Base-by-base conservation (phyloP, 2,888 invertebrate species). In the Spicauda simplicius region DNA sequence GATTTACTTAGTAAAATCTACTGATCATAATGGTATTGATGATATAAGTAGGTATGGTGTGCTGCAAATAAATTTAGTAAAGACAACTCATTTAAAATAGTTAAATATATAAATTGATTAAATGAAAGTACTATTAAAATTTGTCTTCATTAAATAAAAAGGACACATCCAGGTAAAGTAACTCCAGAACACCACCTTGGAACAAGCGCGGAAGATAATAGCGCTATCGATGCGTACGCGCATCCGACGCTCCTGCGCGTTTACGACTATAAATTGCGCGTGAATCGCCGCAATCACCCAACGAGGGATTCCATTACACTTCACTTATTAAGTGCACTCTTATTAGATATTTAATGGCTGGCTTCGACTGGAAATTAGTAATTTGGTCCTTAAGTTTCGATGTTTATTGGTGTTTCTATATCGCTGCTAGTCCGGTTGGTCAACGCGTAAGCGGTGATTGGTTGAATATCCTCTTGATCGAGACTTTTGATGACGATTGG, bases 211-310 rank as follows among this genome's bases (percentile, higher is more conserved):
- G 71, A 73, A 83, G 82, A 87, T 90, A 89, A 90, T 88, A 84
- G 85, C 85, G 74, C 84, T 86, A 87, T 85, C 85, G 80, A 72
- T 83, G 85, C 87, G 81, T 82, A 80, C 83, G 85, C 88, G 87
- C 82, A 80, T 74, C 81, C 78, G 73, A 74, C 73, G 80, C 79
- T 75, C 78, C 77, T 80, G n/a, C 72, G 81, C 81, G 80, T 81
- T 84, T 80, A 79, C 81, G 80, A 71, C 81, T 82, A 84, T 90
- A 90, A 90, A 86, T 88, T 86, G 82, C 80, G 77, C 77, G 83
- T 80, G 75, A 85, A 88, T 86, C 86, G 82, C 45, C 16, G 45
- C 45, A 90, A 91, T 90, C 85, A 88, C 86, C 86, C 79, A 60
- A 66, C 60, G 73, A 77, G 70, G 74, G 81, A 83, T 88, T 88